phyloP scores from a whole-genome alignment of 2,797 vertebrate genomes.

The Siniperca scherzeri region DNA sequence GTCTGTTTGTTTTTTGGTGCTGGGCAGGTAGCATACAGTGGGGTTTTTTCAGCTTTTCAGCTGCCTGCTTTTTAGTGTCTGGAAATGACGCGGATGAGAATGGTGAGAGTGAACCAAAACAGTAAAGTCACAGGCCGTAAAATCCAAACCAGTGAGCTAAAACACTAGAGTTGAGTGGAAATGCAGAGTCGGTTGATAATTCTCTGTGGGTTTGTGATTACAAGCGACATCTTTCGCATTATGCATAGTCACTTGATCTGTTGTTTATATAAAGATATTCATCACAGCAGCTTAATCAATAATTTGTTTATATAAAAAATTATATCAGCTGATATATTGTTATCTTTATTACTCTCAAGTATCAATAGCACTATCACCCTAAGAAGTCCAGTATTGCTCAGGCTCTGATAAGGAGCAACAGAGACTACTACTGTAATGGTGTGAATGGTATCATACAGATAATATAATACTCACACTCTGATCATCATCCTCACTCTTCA shows the following conservation, averaged over 20 bases:
- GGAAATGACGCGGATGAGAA: background rate
- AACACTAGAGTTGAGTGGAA: background rate
- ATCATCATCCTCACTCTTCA: constrained; percentile 96
- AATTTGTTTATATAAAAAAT: background rate
- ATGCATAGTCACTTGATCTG: background rate
- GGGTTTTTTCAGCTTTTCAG: background rate
- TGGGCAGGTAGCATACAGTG: no score
- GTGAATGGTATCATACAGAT: background rate
- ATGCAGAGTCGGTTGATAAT: background rate
- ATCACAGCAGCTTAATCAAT: background rate
- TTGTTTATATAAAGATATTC: background rate
- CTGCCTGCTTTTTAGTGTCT: background rate
- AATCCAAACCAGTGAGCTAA: constrained; percentile 3
- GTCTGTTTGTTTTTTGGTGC: background rate
- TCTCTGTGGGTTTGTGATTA: background rate
- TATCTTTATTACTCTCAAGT: background rate
- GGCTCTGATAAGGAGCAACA: background rate
- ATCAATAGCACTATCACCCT: background rate
- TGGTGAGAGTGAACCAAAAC: background rate
- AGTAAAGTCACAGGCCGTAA: no score
- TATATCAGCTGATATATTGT: background rate
- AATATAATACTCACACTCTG: constrained; percentile 91
- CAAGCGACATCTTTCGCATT: background rate
- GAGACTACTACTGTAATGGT: background rate
- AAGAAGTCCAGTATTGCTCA: background rate